A percentile compares a stretch with the other conserved stretches of the same genome.
phyloP scores from a whole-genome alignment of 2,797 vertebrate species.

The Gymnothorax reevesii region DNA sequence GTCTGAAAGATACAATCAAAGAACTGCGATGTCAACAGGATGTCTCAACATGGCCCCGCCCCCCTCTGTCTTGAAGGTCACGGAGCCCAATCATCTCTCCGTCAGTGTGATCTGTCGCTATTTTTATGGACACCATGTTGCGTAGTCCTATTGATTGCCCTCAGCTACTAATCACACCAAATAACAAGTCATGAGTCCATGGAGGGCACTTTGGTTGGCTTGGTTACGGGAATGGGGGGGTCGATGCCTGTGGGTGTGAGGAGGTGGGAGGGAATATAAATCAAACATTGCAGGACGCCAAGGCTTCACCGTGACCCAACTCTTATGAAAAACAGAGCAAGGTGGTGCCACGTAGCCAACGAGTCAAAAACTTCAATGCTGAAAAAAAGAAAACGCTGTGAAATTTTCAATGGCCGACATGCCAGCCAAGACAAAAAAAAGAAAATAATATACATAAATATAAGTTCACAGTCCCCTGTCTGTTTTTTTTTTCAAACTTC shows the following conservation, averaged over 20 bases:
- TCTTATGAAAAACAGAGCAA: slow-evolving; percentile 34
- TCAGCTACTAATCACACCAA: slow-evolving; percentile 33
- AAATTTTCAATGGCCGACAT: background rate
- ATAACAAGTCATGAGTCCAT: background rate
- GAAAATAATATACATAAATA: background rate
- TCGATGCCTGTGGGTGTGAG: background rate
- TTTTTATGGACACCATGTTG: slow-evolving; percentile 44
- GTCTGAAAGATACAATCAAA: background rate
- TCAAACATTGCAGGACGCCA: slow-evolving; percentile 41
- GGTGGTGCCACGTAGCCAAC: slow-evolving; percentile 35
- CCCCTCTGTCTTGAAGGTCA: slow-evolving; percentile 15
- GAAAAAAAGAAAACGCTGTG: background rate
- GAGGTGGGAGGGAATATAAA: slow-evolving; percentile 26
- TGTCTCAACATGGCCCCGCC: background rate
- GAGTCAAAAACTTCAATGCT: background rate
- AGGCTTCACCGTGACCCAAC: slow-evolving; percentile 38
- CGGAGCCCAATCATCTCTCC: slow-evolving; percentile 27
- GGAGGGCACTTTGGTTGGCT: slow-evolving; percentile 17
- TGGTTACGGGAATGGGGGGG: slow-evolving; percentile 1
- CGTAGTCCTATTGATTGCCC: slow-evolving; percentile 40
- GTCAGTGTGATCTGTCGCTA: background rate
- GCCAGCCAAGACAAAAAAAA: background rate
- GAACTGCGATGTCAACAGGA: background rate
- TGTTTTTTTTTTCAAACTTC: background rate
- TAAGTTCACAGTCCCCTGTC: background rate